phyloP scores from a whole-genome alignment of 2,113 vertebrate species.

The Naja naja region DNA sequence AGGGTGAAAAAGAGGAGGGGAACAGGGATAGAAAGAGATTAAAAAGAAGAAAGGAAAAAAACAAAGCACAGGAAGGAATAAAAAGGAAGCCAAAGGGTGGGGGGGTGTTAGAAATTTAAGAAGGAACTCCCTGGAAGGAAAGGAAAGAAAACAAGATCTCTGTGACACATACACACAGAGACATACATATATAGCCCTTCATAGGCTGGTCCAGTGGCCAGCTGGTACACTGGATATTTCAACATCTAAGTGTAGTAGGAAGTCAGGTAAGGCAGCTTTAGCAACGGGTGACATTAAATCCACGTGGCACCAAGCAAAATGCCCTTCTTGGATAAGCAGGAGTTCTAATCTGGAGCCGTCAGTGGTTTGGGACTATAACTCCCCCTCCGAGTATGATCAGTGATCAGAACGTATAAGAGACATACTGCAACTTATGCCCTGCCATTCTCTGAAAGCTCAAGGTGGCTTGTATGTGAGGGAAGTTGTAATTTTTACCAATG shows the following conservation, averaged over 20 bases:
- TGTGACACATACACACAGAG: background rate
- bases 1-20: slow-evolving; percentile 44
- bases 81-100: background rate
- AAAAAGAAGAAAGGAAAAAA: slow-evolving; percentile 8
- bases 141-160: background rate
- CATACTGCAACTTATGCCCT: background rate
- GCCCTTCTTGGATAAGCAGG: background rate
- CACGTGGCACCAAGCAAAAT: background rate
- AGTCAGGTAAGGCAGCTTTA: background rate
- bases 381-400: background rate
- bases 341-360: background rate
- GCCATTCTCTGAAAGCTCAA: background rate
- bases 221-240: background rate
- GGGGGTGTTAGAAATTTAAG: too few species aligned
- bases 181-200: background rate
- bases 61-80: background rate
- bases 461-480: background rate
- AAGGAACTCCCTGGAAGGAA: background rate
- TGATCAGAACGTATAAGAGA: background rate
- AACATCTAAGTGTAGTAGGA: background rate
- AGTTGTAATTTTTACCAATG: background rate
- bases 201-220: background rate
- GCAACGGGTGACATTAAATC: background rate
- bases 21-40: background rate
- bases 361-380: background rate